Evolutionary conservation across 2,888 invertebrate genomes (phyloP).

Genomic region (Protonemura montana): DNA sequence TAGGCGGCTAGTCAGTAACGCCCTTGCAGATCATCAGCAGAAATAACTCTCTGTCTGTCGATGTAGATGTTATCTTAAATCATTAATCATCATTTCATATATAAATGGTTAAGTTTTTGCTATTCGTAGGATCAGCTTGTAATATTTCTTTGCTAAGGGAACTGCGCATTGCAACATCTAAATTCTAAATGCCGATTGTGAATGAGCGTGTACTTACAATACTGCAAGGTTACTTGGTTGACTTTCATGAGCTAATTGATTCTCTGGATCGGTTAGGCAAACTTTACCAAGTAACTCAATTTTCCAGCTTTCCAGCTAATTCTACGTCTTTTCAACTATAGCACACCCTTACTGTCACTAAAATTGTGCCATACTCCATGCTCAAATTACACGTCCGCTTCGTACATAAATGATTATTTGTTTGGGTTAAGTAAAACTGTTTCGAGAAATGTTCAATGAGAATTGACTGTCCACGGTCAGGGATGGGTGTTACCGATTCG

Average conservation of each 20-base stretch:
- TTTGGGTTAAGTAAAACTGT: background rate
- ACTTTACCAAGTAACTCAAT: background rate
- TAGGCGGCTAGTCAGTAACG: background rate
- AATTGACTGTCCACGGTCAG: background rate
- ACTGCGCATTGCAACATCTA: background rate
- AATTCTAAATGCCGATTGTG: background rate
- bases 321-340: background rate
- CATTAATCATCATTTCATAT: conserved; percentile 12
- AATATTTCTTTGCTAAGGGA: background rate
- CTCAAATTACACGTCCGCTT: background rate
- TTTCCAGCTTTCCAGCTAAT: background rate
- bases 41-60: conserved; percentile 3
- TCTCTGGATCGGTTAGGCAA: background rate
- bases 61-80: background rate
- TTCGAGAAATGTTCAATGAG: background rate
- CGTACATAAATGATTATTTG: background rate
- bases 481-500: background rate
- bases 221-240: background rate
- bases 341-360: background rate
- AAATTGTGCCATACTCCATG: conserved; percentile 2
- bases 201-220: background rate
- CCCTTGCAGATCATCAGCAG: background rate
- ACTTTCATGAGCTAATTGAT: background rate
- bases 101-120: background rate
- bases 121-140: background rate